These are phyloP conservation scores for Mythimna vitellina DNA, from an alignment of 2,888 invertebrate genomes.

Conservation along the genomic window DNA sequence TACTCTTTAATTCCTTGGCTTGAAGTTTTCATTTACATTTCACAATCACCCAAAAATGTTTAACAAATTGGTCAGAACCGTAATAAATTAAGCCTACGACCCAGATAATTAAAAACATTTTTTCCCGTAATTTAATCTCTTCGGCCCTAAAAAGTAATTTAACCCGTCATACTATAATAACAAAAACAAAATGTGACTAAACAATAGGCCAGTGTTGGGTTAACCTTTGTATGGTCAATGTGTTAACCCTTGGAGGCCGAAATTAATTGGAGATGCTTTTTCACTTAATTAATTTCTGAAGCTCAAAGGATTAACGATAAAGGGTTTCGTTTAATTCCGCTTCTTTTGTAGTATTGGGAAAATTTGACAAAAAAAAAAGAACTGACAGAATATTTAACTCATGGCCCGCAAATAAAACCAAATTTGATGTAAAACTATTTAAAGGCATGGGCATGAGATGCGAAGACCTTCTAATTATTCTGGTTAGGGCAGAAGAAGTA, in stretches of 20 bases:
- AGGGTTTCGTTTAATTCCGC: not conserved
- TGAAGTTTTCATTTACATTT: conserved; percentile 17
- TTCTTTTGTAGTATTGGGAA: not conserved
- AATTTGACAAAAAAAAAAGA: not conserved
- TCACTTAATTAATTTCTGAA: conserved; percentile 30
- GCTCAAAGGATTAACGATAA: not conserved
- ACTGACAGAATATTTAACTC: not conserved
- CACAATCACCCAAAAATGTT: conserved; percentile 32
- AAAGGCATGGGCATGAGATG: too few relatives aligned
- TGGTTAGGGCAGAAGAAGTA: too few relatives aligned
- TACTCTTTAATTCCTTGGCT: not conserved
- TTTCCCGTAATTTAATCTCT: conserved; percentile 37
- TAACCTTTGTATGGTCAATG: conserved; percentile 42
- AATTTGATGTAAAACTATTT: too few relatives aligned
- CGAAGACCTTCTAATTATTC: too few relatives aligned
- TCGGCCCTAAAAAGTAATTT: conserved; percentile 49
- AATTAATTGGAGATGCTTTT: conserved; percentile 40
- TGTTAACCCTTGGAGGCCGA: conserved; percentile 18
- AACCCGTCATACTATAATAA: conserved; percentile 43
- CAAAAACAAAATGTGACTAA: conserved; percentile 45
- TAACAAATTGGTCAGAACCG: conserved; percentile 35
- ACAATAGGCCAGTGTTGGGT: conserved; percentile 40
- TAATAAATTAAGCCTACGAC: conserved; percentile 39
- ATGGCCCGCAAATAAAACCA: too few relatives aligned
- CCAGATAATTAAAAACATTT: conserved; percentile 40